Evolutionary conservation across 2,113 vertebrate species (phyloP).

Genomic region (Sinocyclocheilus grahami): DNA sequence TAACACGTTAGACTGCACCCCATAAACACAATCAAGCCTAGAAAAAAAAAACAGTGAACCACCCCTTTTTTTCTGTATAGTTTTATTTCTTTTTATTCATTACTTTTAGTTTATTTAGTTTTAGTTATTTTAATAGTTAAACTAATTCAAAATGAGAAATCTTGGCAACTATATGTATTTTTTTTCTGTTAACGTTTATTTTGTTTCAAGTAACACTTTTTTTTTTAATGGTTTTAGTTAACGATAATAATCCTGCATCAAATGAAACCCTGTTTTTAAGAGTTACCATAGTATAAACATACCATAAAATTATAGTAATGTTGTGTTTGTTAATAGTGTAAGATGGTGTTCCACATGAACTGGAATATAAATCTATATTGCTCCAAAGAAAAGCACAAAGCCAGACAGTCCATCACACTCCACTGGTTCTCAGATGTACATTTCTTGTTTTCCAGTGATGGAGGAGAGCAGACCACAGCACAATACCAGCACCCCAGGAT

Average conservation of each 20-base stretch:
- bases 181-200: too few relatives aligned
- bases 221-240: background rate
- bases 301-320: background rate
- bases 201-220: too few relatives aligned
- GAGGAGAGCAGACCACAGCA: background rate
- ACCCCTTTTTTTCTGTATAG: too few relatives aligned
- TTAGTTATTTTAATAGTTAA: background rate
- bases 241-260: background rate
- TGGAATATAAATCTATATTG: background rate
- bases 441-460: slow-evolving; percentile 35
- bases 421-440: background rate
- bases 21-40: too few relatives aligned
- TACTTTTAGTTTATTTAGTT: background rate
- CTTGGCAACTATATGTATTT: background rate
- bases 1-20: too few relatives aligned
- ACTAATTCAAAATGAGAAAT: background rate
- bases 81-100: too few relatives aligned
- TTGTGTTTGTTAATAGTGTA: background rate
- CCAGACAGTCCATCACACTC: background rate
- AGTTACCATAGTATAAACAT: background rate
- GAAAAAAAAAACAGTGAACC: too few relatives aligned
- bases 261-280: background rate
- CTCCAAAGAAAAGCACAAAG: background rate
- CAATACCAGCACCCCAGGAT: background rate
- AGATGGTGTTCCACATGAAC: background rate